These are phyloP conservation scores for Colletes collaris DNA, from an alignment of 2,888 invertebrate species.

Conservation along the genomic window DNA sequence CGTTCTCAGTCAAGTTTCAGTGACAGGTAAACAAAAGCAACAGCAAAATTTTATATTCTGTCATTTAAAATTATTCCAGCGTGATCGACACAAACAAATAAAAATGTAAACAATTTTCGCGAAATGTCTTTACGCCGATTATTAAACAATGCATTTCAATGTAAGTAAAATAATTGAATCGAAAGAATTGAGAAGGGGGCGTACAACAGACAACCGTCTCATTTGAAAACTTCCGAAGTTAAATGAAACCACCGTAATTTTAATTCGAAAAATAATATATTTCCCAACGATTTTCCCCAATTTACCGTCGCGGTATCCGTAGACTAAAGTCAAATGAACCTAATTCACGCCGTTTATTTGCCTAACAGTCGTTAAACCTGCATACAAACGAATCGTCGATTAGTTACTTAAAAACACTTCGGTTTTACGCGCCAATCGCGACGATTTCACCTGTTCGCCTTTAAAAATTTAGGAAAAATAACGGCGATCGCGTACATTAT, in stretches of 20 bases:
- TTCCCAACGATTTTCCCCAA: background rate
- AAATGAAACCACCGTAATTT: constrained; percentile 38
- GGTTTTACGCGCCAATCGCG: constrained; percentile 78
- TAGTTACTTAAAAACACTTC: constrained; percentile 30
- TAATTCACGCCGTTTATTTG: background rate
- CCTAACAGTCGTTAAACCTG: background rate
- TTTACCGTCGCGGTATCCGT: background rate
- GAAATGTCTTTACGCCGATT: background rate
- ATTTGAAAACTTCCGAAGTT: constrained; percentile 71
- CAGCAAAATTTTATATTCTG: constrained; percentile 30
- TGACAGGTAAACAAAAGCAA: constrained; percentile 21
- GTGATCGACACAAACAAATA: background rate
- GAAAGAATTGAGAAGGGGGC: constrained; percentile 52
- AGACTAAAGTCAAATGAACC: constrained; percentile 20
- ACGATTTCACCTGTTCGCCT: constrained; percentile 67
- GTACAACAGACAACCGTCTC: constrained; percentile 66
- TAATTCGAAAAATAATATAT: constrained; percentile 54
- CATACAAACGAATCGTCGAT: constrained; percentile 37
- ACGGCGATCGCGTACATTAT: background rate
- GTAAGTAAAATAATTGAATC: constrained; percentile 29
- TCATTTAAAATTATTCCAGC: constrained; percentile 13
- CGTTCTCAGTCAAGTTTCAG: background rate
- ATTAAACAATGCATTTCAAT: constrained; percentile 1
- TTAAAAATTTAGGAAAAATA: constrained; percentile 25
- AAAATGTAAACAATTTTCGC: background rate